These are phyloP conservation scores for Proisotoma minuta DNA, from an alignment of 2,888 invertebrate species.

Conservation along the genomic window DNA sequence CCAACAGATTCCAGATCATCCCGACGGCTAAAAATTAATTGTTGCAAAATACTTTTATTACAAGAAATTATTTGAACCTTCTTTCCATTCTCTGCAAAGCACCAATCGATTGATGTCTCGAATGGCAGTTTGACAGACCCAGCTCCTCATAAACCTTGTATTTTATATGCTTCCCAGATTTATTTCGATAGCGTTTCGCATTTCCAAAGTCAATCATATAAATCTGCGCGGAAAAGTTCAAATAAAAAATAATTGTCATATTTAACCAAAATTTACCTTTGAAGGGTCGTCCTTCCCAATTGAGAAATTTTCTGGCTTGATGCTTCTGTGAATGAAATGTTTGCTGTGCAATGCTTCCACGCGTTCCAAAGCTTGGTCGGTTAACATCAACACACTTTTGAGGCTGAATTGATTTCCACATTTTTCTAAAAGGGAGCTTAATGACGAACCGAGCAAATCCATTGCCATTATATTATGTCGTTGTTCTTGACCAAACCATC, in stretches of 20 bases:
- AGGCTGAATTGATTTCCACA: slow-evolving; percentile 16
- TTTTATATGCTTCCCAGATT: slow-evolving; percentile 28
- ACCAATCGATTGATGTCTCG: slow-evolving; percentile 32
- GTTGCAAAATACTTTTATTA: background rate
- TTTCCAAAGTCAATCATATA: slow-evolving; percentile 24
- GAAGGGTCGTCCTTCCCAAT: slow-evolving; percentile 24
- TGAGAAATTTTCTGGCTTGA: slow-evolving; percentile 26
- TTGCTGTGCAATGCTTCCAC: slow-evolving; percentile 22
- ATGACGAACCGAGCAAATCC: slow-evolving; percentile 27
- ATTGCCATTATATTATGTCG: slow-evolving; percentile 30
- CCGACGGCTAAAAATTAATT: slow-evolving; percentile 23
- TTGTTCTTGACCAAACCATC: slow-evolving; percentile 30
- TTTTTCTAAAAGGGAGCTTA: slow-evolving; percentile 11
- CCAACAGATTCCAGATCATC: slow-evolving; percentile 33
- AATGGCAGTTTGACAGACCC: slow-evolving; percentile 30
- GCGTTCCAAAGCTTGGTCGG: slow-evolving; percentile 23
- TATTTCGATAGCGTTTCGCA: slow-evolving; percentile 29
- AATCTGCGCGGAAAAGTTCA: background rate
- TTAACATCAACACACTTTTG: slow-evolving; percentile 24
- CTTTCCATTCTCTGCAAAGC: slow-evolving; percentile 31
- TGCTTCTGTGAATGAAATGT: slow-evolving; percentile 26
- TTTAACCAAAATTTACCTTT: slow-evolving; percentile 10
- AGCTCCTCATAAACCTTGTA: slow-evolving; percentile 33
- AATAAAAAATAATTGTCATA: background rate
- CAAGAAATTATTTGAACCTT: slow-evolving; percentile 16